Conservation (phyloP, 2,113 vertebrate species). For the Otocyon megalotis region DNA sequence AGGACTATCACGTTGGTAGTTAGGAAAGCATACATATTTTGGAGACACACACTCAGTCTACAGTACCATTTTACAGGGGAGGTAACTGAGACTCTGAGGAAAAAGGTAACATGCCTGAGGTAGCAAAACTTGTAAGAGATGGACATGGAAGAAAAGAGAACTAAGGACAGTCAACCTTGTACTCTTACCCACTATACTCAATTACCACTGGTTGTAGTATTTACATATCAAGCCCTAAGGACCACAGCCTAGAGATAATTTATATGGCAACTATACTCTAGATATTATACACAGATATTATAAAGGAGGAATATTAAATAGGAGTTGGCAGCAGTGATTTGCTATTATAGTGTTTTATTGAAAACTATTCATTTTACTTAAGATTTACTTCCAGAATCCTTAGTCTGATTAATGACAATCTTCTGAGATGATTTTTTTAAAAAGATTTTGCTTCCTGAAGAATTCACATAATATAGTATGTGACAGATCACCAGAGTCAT, state of each 20-base stretch:
- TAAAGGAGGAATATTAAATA: slow-evolving; percentile 37
- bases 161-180: background rate
- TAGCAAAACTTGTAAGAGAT: background rate
- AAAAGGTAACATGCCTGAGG: background rate
- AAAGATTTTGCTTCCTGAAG: slow-evolving; percentile 64
- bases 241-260: background rate
- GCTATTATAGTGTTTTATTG: slow-evolving; percentile 62
- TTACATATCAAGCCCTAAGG: background rate
- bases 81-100: background rate
- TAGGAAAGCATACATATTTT: background rate
- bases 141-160: background rate
- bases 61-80: background rate
- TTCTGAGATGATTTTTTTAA: slow-evolving; percentile 62
- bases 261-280: slow-evolving; percentile 18
- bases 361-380: slow-evolving; percentile 69
- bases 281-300: slow-evolving; percentile 28
- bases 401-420: slow-evolving; percentile 74
- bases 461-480: slow-evolving; percentile 30
- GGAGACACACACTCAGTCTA: background rate
- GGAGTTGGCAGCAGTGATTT: slow-evolving; percentile 65
- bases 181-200: background rate
- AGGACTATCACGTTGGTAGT: background rate
- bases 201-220: background rate
- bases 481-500: slow-evolving; percentile 62
- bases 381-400: slow-evolving; percentile 70